Evolutionary conservation across 2,888 invertebrate species (phyloP).

Genomic region (Stenolophus ochropezus): DNA sequence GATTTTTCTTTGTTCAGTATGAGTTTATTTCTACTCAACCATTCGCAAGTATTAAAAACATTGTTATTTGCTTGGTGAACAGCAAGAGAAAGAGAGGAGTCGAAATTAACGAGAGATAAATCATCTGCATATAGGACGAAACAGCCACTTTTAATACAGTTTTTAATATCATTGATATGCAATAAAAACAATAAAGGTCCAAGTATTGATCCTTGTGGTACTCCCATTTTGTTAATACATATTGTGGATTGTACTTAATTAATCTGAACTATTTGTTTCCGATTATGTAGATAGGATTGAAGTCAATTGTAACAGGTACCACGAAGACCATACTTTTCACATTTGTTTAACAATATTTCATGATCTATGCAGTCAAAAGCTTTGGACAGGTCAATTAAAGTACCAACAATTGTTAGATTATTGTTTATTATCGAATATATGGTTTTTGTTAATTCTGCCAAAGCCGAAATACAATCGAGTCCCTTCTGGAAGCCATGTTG

Average conservation of each 20-base stretch:
- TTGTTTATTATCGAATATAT: too few relatives aligned
- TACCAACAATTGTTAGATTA: too few relatives aligned
- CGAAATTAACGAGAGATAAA: background rate
- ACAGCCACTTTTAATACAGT: background rate
- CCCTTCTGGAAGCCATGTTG: background rate
- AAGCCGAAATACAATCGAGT: background rate
- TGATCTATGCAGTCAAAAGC: too few relatives aligned
- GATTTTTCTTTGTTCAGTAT: slow-evolving; percentile 16
- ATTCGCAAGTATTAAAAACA: background rate
- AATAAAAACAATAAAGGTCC: slow-evolving; percentile 2
- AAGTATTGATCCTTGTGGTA: background rate
- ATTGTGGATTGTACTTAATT: background rate
- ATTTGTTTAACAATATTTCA: too few relatives aligned
- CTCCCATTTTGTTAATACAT: background rate
- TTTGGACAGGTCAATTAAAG: too few relatives aligned
- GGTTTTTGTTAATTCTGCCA: background rate
- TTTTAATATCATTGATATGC: slow-evolving; percentile 18
- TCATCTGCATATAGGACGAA: slow-evolving; percentile 6
- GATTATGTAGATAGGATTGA: too few relatives aligned
- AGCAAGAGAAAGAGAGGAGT: background rate
- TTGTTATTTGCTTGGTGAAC: background rate
- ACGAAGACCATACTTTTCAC: too few relatives aligned
- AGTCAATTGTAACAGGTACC: too few relatives aligned
- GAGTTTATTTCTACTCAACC: slow-evolving; percentile 1
- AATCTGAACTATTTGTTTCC: too few relatives aligned